Evolutionary conservation across 2,113 vertebrate genomes (phyloP), one percentile per base, ranked within the genome.

Genomic region (Synodontis membranacea): DNA sequence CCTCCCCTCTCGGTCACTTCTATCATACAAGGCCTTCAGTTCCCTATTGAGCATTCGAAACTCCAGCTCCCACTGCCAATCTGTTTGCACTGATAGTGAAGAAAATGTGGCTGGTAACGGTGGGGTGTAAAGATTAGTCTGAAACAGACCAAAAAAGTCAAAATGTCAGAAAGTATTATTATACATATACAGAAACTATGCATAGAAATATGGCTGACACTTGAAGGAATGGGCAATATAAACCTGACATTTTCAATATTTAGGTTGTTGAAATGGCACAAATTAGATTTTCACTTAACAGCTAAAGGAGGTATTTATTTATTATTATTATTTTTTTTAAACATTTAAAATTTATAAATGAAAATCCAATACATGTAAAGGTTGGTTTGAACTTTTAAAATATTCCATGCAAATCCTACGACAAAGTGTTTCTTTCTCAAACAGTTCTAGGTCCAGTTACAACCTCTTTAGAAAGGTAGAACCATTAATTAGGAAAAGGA

Each of bases 1-100:
- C 56, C 88, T 96, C 2, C 1, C 58, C 78, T 94, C 90, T 90
- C 82, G 88, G 50, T 93, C 91, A 56, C 21, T 50, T 74, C 82
- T 88, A 76, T 89, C 88, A 0, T 89, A 90, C 56, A 94, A 91
- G 31, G 91, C 88, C 86, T 94, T 91, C 0, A 94, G 78, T 23
- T 93, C 92, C 37, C 82, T 87, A 31, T 91, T 91, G 88, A 0
- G 92, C 87, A 9, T 90, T 88, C 1, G 93, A 92, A 84, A 91
- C 92, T 14, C 94, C 90, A 4, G 91, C 88, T 12, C 96, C 91
- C 97, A 95, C 0, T 96, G 95, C 86, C 95, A 94, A 52, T 97
- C 97, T 5, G 94, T 93, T 3, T 97, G 78, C 11, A 60, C 64
- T 19, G 68, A 62, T 42, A 86, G 66, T 56, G 81, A 83, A 52